These are phyloP conservation scores for Seriola aureovittata DNA, from an alignment of 2,113 vertebrate genomes.

Conservation along the genomic window DNA sequence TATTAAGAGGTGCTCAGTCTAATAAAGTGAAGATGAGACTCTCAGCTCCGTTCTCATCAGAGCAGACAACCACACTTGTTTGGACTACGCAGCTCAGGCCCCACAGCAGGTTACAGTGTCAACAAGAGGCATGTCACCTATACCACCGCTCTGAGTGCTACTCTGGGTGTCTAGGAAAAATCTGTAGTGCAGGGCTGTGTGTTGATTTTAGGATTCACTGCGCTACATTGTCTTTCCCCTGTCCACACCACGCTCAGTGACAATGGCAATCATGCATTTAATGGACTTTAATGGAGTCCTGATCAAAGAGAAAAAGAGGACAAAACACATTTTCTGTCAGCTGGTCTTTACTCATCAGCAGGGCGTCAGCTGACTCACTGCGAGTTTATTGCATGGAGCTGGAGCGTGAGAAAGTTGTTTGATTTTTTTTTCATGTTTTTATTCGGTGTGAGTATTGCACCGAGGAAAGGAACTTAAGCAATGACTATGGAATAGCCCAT, in stretches of 20 bases:
- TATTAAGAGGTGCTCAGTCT: slow-evolving; percentile 63
- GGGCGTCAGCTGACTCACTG: slow-evolving; percentile 19
- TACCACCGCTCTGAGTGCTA: neutral
- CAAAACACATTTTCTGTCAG: slow-evolving; percentile 12
- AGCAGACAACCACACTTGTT: slow-evolving; percentile 24
- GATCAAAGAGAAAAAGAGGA: neutral
- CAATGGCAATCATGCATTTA: neutral
- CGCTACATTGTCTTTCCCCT: neutral
- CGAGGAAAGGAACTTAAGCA: neutral
- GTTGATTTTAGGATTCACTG: neutral
- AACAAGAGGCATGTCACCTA: slow-evolving; percentile 26
- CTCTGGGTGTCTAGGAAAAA: neutral
- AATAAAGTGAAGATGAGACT: slow-evolving; percentile 67
- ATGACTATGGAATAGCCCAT: neutral
- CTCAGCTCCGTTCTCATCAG: slow-evolving; percentile 30
- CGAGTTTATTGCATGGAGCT: slow-evolving; percentile 18
- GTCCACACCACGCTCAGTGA: neutral
- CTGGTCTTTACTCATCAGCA: slow-evolving; percentile 2
- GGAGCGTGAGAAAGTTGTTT: neutral
- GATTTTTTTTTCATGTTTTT: neutral
- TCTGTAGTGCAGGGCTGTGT: neutral
- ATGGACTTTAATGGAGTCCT: neutral
- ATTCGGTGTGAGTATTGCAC: neutral
- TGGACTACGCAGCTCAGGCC: slow-evolving; percentile 16
- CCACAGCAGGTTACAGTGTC: slow-evolving; percentile 36